phyloP scores from a whole-genome alignment of 2,888 invertebrate species.

The Belgica antarctica region DNA sequence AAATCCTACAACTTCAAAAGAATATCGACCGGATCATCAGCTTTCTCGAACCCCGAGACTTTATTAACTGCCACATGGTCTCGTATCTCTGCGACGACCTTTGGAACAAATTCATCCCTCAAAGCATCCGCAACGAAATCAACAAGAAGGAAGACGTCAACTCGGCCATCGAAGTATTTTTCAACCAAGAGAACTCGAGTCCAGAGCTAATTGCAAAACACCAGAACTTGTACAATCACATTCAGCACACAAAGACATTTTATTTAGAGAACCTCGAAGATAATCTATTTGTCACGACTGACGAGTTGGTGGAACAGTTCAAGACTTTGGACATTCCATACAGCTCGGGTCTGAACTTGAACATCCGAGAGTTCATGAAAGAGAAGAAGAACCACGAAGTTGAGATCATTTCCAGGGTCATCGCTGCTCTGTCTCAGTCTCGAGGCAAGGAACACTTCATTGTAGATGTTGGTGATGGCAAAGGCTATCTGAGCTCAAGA shows the following conservation, averaged over 20 bases:
- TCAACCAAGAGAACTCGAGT: constrained; percentile 48
- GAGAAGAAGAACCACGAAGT: constrained; percentile 81
- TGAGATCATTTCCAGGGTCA: constrained; percentile 63
- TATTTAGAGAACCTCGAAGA: constrained; percentile 38
- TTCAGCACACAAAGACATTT: constrained; percentile 2
- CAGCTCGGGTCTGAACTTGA: constrained; percentile 52
- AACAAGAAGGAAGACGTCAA: constrained; percentile 53
- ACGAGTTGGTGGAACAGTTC: constrained; percentile 25
- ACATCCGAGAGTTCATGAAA: constrained; percentile 70
- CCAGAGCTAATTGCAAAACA: constrained; percentile 28
- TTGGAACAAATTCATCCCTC: constrained; percentile 64
- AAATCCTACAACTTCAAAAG: constrained; percentile 48
- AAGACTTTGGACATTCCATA: constrained; percentile 45
- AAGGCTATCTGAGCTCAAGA: constrained; percentile 78
- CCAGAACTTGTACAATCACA: neutral
- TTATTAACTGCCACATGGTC: constrained; percentile 77
- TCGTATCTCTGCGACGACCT: constrained; percentile 67
- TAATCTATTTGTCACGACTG: constrained; percentile 8
- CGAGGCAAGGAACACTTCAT: constrained; percentile 54
- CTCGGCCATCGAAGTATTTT: constrained; percentile 58
- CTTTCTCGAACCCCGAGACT: constrained; percentile 61
- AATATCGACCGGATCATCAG: constrained; percentile 58
- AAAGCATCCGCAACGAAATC: constrained; percentile 58
- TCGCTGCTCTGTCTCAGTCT: constrained; percentile 54
- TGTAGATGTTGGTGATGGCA: constrained; percentile 86